Conservation (phyloP, 2,797 vertebrate species). For the Hippoglossus hippoglossus region DNA sequence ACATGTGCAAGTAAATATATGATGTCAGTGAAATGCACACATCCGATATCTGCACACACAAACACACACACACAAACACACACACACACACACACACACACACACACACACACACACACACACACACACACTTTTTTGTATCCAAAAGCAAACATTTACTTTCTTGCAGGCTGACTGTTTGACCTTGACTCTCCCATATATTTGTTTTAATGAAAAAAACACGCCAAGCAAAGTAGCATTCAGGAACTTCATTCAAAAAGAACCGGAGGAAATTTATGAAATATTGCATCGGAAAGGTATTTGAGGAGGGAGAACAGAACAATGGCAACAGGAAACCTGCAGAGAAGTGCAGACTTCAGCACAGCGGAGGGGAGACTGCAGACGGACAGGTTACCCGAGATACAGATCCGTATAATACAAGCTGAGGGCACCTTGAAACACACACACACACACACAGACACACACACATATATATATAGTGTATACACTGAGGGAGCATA, state of each 20-base stretch:
- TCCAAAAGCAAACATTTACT: neutral
- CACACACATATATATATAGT: constrained; percentile 16
- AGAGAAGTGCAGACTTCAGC: constrained; percentile 53
- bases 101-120: neutral
- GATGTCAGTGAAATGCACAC: neutral
- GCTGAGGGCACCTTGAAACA: constrained; percentile 72
- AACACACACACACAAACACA: too few species aligned
- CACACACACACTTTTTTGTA: neutral
- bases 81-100: neutral
- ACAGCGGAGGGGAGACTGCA: constrained; percentile 33
- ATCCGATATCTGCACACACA: neutral
- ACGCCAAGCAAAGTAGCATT: neutral
- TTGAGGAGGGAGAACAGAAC: constrained; percentile 26
- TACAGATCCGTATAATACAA: constrained; percentile 58
- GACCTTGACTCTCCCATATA: neutral
- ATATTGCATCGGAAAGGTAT: constrained; percentile 28
- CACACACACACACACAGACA: constrained; percentile 18
- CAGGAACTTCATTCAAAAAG: too few species aligned
- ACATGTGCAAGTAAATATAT: neutral
- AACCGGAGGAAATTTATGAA: neutral
- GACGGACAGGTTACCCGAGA: constrained; percentile 56
- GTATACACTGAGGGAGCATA: constrained; percentile 12
- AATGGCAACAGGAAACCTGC: constrained; percentile 56
- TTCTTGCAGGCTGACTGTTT: neutral
- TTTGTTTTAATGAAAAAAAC: neutral